Evolutionary conservation across 2,888 invertebrate genomes (phyloP).

Genomic region (Nomada hirtipes): DNA sequence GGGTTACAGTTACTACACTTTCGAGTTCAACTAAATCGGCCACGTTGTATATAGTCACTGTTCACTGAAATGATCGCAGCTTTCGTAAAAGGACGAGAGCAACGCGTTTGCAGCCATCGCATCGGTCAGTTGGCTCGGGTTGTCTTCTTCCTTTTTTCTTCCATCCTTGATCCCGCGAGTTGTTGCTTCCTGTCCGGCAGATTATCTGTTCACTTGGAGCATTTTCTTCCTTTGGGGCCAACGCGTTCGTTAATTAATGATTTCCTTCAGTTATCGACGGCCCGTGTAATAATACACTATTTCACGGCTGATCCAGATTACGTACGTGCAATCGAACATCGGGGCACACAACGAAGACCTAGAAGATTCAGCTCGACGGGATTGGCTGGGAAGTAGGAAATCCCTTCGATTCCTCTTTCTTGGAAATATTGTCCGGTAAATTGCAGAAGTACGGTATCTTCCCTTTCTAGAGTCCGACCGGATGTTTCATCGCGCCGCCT

Average conservation of each 20-base stretch:
- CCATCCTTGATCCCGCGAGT: neutral
- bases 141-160: neutral
- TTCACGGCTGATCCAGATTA: conserved; percentile 10
- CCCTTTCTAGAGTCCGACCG: neutral
- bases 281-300: conserved; percentile 19
- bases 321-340: conserved; percentile 1
- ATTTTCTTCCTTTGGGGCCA: neutral
- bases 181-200: conserved; percentile 13
- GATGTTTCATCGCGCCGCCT: neutral
- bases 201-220: neutral
- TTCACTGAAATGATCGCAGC: conserved; percentile 30
- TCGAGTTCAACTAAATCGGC: conserved; percentile 52
- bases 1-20: conserved; percentile 66
- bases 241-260: conserved; percentile 35
- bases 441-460: neutral
- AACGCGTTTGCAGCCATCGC: neutral
- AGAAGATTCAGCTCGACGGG: neutral
- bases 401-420: conserved; percentile 22
- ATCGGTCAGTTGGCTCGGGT: neutral
- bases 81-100: conserved; percentile 37
- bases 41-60: neutral
- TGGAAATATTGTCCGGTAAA: neutral
- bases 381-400: conserved; percentile 13
- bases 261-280: conserved; percentile 20
- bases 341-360: conserved; percentile 14